Conservation (phyloP, 2,888 invertebrate genomes). For the Lepas anatifera region DNA sequence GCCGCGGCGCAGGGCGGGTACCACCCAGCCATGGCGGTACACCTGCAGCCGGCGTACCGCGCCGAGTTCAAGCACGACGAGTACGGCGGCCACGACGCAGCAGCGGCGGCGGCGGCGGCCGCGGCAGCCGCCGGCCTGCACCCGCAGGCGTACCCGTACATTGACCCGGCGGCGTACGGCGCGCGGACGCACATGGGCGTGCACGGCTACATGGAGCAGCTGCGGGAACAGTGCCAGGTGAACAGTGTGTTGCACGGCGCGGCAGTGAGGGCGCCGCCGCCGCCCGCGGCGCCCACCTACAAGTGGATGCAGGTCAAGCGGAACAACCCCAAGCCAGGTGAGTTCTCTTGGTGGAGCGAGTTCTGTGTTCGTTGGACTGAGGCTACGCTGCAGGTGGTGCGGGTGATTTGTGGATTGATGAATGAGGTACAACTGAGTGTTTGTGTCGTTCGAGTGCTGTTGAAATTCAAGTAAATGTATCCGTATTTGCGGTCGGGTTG, state of each 20-base stretch:
- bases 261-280: slow-evolving; percentile 22
- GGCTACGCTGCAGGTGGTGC: not conserved
- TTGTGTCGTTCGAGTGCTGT: too few relatives aligned
- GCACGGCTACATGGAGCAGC: slow-evolving; percentile 24
- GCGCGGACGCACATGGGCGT: slow-evolving; percentile 25
- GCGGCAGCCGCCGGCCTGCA: slow-evolving; percentile 20
- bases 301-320: slow-evolving; percentile 99
- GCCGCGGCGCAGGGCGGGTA: not conserved
- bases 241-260: slow-evolving; percentile 23
- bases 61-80: slow-evolving; percentile 16
- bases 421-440: not conserved
- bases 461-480: too few relatives aligned
- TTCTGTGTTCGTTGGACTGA: not conserved
- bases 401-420: not conserved
- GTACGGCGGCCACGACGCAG: slow-evolving; percentile 19
- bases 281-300: slow-evolving; percentile 61
- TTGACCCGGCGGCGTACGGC: slow-evolving; percentile 24
- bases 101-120: slow-evolving; percentile 16
- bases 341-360: slow-evolving; percentile 19
- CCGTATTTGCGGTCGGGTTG: too few relatives aligned
- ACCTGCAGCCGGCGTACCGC: slow-evolving; percentile 6
- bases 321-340: slow-evolving; percentile 85
- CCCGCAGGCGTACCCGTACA: slow-evolving; percentile 17
- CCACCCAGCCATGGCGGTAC: slow-evolving; percentile 7
- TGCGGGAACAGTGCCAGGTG: slow-evolving; percentile 25